Evolutionary conservation across 2,113 vertebrate species (phyloP), one percentile per base, ranked within the genome.

Genomic region (Antennarius striatus): DNA sequence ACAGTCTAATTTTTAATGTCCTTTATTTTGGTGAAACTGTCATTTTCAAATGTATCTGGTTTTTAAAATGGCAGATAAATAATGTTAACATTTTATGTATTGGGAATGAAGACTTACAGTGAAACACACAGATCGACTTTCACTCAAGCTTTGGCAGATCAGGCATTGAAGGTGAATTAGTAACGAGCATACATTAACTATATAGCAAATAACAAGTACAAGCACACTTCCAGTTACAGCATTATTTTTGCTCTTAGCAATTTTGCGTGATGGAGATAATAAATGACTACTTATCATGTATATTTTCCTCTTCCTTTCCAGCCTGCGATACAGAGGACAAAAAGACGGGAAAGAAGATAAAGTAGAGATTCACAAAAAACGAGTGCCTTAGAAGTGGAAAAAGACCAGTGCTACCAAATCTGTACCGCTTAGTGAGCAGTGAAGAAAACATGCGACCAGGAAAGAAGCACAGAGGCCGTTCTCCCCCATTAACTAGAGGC

Each of bases 371-470:
- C 32, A 83, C 28, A 55, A 30, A 6, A 46, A 71, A 77, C 62
- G 71, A 86, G 88, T 85, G 81, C 86, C 82, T 90, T 85, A 77
- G 47, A 77, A 79, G 72, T 70, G 50, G 56, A 50, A 51, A 51
- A 82, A 61, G 60, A 80, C 68, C 39, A 83, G 46, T 12, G 1
- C 28, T 16, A 53, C 13, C 13, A 17, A 76, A 78, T 72, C 50
- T 79, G 63, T 66, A 73, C 71, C 75, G 84, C 80, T 83, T 83
- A 73, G 81, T 63, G 48, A 77, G 63, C 29, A 46, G 43, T 15
- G 45, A 73, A 65, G 56, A 80, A 72, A 85, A 80, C 77, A 96
- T 96, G 95, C 95, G 94, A 86, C 91, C 95, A 10, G 77, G 91
- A 80, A 96, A 94, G 88, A 96, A 92, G 74, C 89, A 71, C 75